Conservation (phyloP, 2,888 invertebrate species). For the Phortica magna region DNA sequence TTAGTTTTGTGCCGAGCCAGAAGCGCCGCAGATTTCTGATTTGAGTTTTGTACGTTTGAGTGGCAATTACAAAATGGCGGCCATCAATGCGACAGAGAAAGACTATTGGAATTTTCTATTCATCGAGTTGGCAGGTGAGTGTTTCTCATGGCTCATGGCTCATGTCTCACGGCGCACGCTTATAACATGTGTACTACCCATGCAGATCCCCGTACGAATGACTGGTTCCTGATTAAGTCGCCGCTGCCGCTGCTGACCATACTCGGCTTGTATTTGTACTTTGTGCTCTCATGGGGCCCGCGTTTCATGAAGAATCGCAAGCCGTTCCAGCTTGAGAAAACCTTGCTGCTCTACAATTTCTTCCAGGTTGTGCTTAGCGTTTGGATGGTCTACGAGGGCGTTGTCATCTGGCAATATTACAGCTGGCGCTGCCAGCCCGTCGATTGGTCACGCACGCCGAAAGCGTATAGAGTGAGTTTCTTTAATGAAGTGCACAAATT, state of each 20-base stretch:
- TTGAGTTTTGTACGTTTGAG: constrained; percentile 50
- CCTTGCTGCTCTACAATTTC: constrained; percentile 91
- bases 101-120: constrained; percentile 83
- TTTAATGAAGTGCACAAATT: not conserved
- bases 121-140: constrained; percentile 83
- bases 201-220: constrained; percentile 82
- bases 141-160: not conserved
- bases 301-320: constrained; percentile 91
- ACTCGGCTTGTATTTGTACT: constrained; percentile 84
- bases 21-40: constrained; percentile 65
- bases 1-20: not conserved
- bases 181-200: not conserved
- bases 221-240: constrained; percentile 84
- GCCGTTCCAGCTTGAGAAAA: constrained; percentile 88
- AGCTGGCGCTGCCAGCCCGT: constrained; percentile 96
- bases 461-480: constrained; percentile 86
- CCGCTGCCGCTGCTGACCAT: constrained; percentile 85
- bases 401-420: constrained; percentile 85
- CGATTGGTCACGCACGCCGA: constrained; percentile 86
- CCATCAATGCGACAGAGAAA: constrained; percentile 81
- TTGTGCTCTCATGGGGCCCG: constrained; percentile 89
- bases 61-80: constrained; percentile 77
- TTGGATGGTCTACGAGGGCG: constrained; percentile 86
- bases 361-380: constrained; percentile 90
- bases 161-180: not conserved